Evolutionary conservation across 2,888 invertebrate species (phyloP).

Genomic region (Ptycholaimellus sp.): DNA sequence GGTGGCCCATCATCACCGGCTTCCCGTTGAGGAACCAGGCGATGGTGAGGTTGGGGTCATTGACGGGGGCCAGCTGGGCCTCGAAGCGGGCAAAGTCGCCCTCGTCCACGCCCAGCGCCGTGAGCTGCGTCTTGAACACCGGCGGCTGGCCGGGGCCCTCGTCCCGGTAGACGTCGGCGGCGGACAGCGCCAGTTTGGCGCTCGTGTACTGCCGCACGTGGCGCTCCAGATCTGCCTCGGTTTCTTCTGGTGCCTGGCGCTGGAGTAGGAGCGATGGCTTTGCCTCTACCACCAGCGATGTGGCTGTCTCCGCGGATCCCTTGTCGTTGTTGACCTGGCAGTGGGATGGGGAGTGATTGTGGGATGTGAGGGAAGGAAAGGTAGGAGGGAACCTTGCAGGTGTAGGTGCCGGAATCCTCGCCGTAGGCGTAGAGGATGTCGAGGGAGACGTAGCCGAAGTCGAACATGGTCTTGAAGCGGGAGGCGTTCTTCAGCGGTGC

Average conservation of each 20-base stretch:
- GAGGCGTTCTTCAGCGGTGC: conserved; percentile 43
- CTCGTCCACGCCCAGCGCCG: conserved; percentile 53
- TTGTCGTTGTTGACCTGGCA: conserved; percentile 73
- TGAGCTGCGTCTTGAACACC: conserved; percentile 60
- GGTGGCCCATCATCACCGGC: conserved; percentile 32
- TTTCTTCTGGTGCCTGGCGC: conserved; percentile 7
- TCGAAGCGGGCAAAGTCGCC: conserved; percentile 56
- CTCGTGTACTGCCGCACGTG: conserved; percentile 65
- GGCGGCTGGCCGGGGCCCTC: conserved; percentile 33
- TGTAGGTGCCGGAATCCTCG: conserved; percentile 61
- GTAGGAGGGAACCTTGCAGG: conserved; percentile 27
- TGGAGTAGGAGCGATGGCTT: conserved; percentile 5
- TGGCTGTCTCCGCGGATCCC: conserved; percentile 75
- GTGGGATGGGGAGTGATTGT: too few relatives aligned
- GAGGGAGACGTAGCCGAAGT: conserved; percentile 80
- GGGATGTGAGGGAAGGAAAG: too few relatives aligned
- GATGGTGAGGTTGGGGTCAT: conserved; percentile 67
- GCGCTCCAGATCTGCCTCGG: conserved; percentile 15
- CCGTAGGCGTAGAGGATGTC: conserved; percentile 55
- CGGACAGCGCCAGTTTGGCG: conserved; percentile 53
- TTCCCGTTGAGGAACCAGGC: conserved; percentile 54
- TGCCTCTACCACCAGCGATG: too few relatives aligned
- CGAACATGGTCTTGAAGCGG: conserved; percentile 55
- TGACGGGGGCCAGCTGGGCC: conserved; percentile 54
- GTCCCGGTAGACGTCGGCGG: conserved; percentile 55